Conservation (phyloP, 1,140 invertebrate genomes). For the Cydia fagiglandana region DNA sequence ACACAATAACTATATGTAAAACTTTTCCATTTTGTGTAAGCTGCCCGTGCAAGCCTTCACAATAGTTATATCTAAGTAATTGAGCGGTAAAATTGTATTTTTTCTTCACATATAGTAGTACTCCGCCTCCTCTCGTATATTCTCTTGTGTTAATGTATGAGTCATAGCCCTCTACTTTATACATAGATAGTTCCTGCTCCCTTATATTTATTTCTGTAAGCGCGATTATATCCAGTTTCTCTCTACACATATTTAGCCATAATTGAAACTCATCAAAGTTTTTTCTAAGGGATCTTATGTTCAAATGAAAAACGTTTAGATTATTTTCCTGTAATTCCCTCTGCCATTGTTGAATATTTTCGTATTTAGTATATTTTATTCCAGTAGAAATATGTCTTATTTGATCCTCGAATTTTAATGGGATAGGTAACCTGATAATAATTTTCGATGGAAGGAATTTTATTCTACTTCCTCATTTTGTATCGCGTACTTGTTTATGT, state of each 20-base stretch:
- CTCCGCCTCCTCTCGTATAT: conserved; percentile 35
- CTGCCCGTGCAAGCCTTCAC: conserved; percentile 10
- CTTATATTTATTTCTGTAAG: conserved; percentile 21
- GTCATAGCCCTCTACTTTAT: background rate
- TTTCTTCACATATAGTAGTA: conserved; percentile 41
- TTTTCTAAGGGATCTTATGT: background rate
- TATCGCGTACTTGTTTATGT: background rate
- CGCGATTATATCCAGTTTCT: background rate
- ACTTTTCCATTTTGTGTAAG: background rate
- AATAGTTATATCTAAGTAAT: conserved; percentile 16
- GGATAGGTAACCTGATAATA: background rate
- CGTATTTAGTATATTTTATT: conserved; percentile 7
- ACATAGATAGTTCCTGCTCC: background rate
- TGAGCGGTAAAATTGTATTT: conserved; percentile 32
- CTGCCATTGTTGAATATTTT: background rate
- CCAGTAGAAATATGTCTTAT: background rate
- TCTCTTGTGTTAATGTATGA: background rate
- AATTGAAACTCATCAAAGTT: background rate
- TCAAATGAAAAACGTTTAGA: background rate
- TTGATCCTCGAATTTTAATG: background rate
- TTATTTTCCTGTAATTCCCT: background rate
- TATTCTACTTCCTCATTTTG: background rate
- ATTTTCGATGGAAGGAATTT: too few relatives aligned
- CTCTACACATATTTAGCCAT: background rate
- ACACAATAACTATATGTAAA: conserved; percentile 40